These are phyloP conservation scores for Alentia gelatinosa DNA, from an alignment of 2,888 invertebrate genomes.

Conservation along the genomic window DNA sequence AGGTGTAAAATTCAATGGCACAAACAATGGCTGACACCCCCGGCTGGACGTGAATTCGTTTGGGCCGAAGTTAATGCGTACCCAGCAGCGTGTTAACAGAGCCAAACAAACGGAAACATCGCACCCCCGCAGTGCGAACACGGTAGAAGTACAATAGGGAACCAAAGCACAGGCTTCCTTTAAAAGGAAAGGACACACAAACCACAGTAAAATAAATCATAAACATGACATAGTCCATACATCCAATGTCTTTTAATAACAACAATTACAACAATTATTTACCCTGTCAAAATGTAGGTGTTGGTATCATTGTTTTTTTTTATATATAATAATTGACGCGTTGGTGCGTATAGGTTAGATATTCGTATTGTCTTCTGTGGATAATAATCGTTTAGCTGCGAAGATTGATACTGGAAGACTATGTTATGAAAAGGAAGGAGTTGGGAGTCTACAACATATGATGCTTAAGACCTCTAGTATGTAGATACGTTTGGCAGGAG, in stretches of 20 bases:
- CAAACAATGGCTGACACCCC: not conserved
- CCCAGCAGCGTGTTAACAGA: not conserved
- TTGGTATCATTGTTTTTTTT: not conserved
- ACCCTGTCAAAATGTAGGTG: conserved; percentile 49
- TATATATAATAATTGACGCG: not conserved
- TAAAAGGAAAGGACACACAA: not conserved
- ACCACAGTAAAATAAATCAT: not conserved
- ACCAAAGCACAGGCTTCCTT: not conserved
- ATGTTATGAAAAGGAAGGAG: not conserved
- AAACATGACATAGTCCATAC: conserved; percentile 22
- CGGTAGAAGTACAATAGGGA: not conserved
- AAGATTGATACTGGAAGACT: not conserved
- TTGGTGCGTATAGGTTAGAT: not conserved
- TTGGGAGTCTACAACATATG: not conserved
- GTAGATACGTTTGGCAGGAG: not conserved
- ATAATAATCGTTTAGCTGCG: not conserved
- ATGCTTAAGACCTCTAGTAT: not conserved
- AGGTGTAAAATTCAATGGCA: conserved; percentile 1
- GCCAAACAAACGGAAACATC: not conserved
- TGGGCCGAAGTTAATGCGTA: not conserved
- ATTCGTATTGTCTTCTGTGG: not conserved
- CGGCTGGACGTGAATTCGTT: not conserved
- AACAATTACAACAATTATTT: conserved; percentile 48
- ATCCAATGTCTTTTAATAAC: conserved; percentile 47
- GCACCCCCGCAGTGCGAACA: not conserved